Conservation (phyloP, 2,113 vertebrate genomes). For the Apodemus sylvaticus region DNA sequence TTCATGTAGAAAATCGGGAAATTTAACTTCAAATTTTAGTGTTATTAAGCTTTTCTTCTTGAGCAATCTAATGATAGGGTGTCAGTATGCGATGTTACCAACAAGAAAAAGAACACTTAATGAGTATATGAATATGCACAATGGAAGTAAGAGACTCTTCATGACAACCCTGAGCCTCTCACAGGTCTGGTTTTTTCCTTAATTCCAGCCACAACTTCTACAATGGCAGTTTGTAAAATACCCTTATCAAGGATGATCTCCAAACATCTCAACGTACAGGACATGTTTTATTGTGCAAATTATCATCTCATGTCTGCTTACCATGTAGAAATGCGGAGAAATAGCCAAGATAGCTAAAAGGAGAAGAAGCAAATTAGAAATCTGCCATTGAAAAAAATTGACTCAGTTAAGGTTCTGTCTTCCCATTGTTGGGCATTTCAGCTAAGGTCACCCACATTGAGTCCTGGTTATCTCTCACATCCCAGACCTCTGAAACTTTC, state of each 20-base stretch:
- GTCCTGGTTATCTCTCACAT: too few relatives aligned
- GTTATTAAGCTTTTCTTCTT: conserved; percentile 67
- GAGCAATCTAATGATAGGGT: conserved; percentile 45
- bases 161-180: neutral
- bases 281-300: neutral
- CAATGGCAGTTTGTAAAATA: neutral
- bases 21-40: conserved; percentile 58
- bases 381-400: neutral
- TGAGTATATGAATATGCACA: neutral
- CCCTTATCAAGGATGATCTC: neutral
- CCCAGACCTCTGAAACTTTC: too few relatives aligned
- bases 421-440: too few relatives aligned
- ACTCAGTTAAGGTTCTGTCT: neutral
- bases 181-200: neutral
- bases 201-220: neutral
- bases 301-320: neutral
- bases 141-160: neutral
- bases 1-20: conserved; percentile 68
- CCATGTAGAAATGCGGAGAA: neutral
- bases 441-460: too few relatives aligned
- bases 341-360: neutral
- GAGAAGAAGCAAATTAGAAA: neutral
- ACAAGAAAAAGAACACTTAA: neutral
- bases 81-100: neutral
- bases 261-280: neutral